A percentile compares a stretch with the other conserved stretches of the same genome.
phyloP scores from a whole-genome alignment of 2,888 invertebrate species.

The Xylota sylvarum region DNA sequence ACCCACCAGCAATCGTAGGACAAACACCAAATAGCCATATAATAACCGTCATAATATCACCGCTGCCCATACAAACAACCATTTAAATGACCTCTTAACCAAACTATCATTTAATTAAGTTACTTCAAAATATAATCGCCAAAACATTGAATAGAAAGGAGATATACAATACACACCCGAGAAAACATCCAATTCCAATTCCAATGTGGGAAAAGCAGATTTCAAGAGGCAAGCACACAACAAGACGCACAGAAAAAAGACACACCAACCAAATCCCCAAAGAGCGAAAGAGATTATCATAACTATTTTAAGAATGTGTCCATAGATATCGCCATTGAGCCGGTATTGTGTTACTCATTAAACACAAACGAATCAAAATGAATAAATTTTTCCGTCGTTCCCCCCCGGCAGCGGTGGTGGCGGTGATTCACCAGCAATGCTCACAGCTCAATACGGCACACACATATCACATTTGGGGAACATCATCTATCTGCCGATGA shows the following conservation, averaged over 20 bases:
- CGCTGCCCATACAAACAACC: slow-evolving; percentile 45
- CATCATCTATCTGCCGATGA: slow-evolving; percentile 19
- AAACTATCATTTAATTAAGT: slow-evolving; percentile 68
- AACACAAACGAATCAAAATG: slow-evolving; percentile 70
- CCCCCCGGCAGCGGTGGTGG: background rate
- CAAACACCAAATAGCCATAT: slow-evolving; percentile 39
- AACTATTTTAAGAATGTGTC: slow-evolving; percentile 59
- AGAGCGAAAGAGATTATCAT: slow-evolving; percentile 62
- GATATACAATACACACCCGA: slow-evolving; percentile 19
- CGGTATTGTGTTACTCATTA: slow-evolving; percentile 63
- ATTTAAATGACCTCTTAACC: slow-evolving; percentile 51
- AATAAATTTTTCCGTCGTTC: slow-evolving; percentile 33
- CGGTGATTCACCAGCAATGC: slow-evolving; percentile 13
- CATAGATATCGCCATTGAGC: slow-evolving; percentile 47
- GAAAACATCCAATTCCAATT: slow-evolving; percentile 15
- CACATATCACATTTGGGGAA: slow-evolving; percentile 22
- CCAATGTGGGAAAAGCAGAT: slow-evolving; percentile 55
- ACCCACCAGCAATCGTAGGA: background rate
- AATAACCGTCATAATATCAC: slow-evolving; percentile 51
- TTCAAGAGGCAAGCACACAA: slow-evolving; percentile 36
- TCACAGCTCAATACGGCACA: slow-evolving; percentile 27
- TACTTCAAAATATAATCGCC: slow-evolving; percentile 68
- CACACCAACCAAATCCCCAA: slow-evolving; percentile 33
- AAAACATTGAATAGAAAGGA: slow-evolving; percentile 48
- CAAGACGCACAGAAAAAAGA: slow-evolving; percentile 1